Evolutionary conservation across 2,888 invertebrate species (phyloP).

Genomic region (Icerya purchasi): DNA sequence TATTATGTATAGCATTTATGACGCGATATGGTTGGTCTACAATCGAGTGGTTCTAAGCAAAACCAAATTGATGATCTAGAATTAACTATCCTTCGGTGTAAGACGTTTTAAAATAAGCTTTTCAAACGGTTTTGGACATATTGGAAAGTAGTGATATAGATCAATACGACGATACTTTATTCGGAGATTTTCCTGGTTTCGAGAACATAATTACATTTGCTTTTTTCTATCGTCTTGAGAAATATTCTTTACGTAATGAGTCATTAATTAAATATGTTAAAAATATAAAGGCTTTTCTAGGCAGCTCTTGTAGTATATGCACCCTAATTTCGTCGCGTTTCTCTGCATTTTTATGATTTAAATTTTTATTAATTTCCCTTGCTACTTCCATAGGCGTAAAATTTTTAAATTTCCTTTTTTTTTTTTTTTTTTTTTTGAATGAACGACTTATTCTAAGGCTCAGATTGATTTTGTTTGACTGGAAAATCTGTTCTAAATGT

Average conservation of each 20-base stretch:
- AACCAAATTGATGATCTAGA: too few species aligned
- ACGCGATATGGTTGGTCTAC: background rate
- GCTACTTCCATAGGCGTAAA: background rate
- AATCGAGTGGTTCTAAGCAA: background rate
- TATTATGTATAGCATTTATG: background rate
- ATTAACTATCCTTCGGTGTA: background rate
- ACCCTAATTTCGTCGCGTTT: background rate
- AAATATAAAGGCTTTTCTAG: background rate
- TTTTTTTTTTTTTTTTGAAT: background rate
- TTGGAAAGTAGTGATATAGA: background rate
- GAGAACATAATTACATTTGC: background rate
- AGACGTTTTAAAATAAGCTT: background rate
- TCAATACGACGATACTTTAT: background rate
- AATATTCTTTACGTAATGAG: background rate
- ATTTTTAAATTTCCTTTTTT: background rate
- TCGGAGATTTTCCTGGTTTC: background rate
- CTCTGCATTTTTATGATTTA: background rate
- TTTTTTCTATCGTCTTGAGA: background rate
- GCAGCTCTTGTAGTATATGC: background rate
- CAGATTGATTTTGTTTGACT: background rate
- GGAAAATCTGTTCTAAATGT: background rate
- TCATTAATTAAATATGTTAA: background rate
- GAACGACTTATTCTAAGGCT: background rate
- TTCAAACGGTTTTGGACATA: background rate
- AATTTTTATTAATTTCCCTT: background rate